Percentiles rank a stretch among this genome's conserved stretches.
These are phyloP conservation scores for Aldabrachelys gigantea DNA, from an alignment of 2,113 vertebrate genomes.

Conservation along the genomic window DNA sequence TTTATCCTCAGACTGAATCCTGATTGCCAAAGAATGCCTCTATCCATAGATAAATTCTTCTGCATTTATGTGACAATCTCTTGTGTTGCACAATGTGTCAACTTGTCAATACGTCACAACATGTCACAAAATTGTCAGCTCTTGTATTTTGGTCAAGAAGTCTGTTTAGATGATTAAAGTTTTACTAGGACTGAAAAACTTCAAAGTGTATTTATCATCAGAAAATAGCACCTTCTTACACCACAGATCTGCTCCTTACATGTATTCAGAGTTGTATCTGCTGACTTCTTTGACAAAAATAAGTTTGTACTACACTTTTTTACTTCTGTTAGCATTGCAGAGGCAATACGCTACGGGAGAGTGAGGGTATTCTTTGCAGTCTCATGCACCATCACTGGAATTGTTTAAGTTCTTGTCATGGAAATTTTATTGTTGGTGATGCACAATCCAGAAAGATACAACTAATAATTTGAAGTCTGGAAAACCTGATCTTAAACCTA, in stretches of 20 bases:
- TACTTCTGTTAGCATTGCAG: background rate
- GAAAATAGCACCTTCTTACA: background rate
- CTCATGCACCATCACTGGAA: background rate
- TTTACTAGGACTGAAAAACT: background rate
- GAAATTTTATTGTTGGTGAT: background rate
- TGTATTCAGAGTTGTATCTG: background rate
- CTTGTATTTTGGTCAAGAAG: background rate
- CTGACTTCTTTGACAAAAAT: background rate
- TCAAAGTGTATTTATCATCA: background rate
- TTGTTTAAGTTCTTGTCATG: background rate
- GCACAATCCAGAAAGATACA: background rate
- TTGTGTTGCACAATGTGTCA: slow-evolving; percentile 16
- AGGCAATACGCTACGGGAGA: background rate
- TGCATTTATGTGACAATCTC: slow-evolving; percentile 29
- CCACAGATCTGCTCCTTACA: background rate
- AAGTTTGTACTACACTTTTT: background rate
- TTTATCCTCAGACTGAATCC: slow-evolving; percentile 25
- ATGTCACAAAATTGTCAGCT: background rate
- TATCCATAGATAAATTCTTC: slow-evolving; percentile 34
- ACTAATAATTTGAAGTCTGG: background rate
- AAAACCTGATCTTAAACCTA: background rate
- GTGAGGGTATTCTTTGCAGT: background rate
- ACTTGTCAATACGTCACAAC: background rate
- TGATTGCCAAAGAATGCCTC: slow-evolving; percentile 40
- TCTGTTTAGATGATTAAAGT: background rate